These are phyloP conservation scores for Reticulitermes speratus DNA, from an alignment of 1,140 invertebrate genomes.

Conservation along the genomic window DNA sequence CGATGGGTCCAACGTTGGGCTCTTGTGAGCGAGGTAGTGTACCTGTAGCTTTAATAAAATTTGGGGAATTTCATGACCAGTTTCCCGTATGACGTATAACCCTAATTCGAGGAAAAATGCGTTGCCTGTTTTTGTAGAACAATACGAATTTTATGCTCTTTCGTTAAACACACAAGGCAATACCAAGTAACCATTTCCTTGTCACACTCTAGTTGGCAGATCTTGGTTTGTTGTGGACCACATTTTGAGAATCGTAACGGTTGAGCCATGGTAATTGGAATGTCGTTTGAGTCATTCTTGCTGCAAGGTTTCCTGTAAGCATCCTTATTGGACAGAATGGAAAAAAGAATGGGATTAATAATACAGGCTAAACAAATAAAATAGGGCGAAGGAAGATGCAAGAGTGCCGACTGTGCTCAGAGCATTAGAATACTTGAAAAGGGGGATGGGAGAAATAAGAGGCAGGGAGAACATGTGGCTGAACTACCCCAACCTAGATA, in stretches of 20 bases:
- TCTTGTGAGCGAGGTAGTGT: not conserved
- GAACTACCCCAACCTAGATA: not conserved
- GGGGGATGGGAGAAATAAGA: not conserved
- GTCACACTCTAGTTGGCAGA: too few species aligned
- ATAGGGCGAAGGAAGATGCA: not conserved
- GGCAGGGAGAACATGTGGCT: not conserved
- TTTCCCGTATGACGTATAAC: too few species aligned
- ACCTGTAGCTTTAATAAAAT: not conserved
- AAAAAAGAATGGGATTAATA: constrained; percentile 16
- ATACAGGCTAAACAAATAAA: not conserved
- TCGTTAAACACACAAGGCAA: too few species aligned
- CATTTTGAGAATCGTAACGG: not conserved
- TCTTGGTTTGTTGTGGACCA: not conserved
- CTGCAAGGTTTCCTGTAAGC: not conserved
- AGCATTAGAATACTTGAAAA: not conserved
- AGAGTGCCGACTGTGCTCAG: not conserved
- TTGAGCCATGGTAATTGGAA: not conserved
- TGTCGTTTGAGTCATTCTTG: not conserved
- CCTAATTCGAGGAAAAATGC: too few species aligned
- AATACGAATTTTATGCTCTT: too few species aligned
- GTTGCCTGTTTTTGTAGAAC: too few species aligned
- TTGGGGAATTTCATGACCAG: too few species aligned
- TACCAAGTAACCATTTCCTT: too few species aligned
- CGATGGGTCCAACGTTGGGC: not conserved
- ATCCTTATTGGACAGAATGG: not conserved